phyloP scores from a whole-genome alignment of 2,797 vertebrate genomes.

The Lophotriccus pileatus region DNA sequence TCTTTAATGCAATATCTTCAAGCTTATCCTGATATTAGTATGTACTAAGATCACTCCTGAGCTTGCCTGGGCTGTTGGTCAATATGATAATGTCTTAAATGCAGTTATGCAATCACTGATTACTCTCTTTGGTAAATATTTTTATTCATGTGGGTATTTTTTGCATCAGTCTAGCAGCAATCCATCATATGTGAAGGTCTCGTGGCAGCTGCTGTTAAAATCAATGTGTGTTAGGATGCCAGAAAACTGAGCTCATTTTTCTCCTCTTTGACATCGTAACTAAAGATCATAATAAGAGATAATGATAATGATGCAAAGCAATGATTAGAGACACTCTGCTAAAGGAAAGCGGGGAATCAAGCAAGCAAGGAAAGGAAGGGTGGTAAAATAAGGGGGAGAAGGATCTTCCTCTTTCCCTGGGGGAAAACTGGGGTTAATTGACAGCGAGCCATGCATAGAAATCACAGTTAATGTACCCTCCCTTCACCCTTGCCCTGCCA shows the following conservation, averaged over 20 bases:
- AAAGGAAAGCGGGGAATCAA: background rate
- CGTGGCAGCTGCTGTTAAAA: constrained; percentile 32
- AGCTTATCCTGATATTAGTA: background rate
- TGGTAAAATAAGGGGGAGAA: background rate
- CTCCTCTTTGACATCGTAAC: constrained; percentile 39
- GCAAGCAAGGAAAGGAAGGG: background rate
- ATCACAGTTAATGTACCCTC: background rate
- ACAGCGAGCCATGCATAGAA: background rate
- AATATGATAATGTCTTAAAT: background rate
- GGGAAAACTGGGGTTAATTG: constrained; percentile 17
- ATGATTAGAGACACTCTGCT: background rate
- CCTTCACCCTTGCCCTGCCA: background rate
- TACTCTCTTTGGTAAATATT: constrained; percentile 16
- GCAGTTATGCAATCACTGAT: background rate
- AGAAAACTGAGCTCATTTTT: constrained; percentile 46
- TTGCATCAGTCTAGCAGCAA: background rate
- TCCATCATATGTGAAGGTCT: constrained; percentile 36
- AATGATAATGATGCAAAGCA: constrained; percentile 25
- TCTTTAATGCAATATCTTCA: background rate
- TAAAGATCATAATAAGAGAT: constrained; percentile 60
- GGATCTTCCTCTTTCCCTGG: background rate
- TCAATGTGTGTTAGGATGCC: constrained; percentile 41
- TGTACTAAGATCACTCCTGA: background rate
- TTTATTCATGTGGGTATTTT: constrained; percentile 12
- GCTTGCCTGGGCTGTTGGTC: background rate